These are phyloP conservation scores for Ceratitis capitata DNA, from an alignment of 1,140 invertebrate species.

Conservation along the genomic window DNA sequence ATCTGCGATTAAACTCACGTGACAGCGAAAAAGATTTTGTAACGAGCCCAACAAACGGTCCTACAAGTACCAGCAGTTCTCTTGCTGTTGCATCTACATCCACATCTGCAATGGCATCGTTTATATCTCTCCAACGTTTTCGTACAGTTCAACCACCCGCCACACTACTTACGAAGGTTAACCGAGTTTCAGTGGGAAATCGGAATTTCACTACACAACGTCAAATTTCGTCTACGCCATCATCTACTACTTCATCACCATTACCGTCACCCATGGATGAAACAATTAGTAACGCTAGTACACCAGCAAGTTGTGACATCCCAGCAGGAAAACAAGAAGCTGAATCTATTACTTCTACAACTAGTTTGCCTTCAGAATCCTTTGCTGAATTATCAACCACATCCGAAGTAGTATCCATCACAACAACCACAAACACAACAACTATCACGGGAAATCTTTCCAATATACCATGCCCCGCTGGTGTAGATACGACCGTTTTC, in stretches of 20 bases:
- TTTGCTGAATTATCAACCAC: constrained; percentile 41
- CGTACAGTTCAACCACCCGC: constrained; percentile 58
- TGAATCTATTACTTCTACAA: not conserved
- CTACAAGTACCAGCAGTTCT: not conserved
- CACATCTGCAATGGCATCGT: not conserved
- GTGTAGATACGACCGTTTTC: constrained; percentile 72
- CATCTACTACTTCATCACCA: constrained; percentile 67
- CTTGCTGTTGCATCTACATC: constrained; percentile 40
- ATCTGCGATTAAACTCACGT: constrained; percentile 69
- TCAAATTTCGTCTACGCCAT: constrained; percentile 47
- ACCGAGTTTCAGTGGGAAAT: constrained; percentile 50
- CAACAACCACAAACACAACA: constrained; percentile 54
- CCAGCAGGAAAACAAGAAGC: constrained; percentile 55
- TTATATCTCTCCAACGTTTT: constrained; percentile 47
- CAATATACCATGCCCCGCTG: constrained; percentile 66
- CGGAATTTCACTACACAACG: not conserved
- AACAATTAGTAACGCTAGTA: constrained; percentile 65
- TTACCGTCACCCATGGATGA: constrained; percentile 60
- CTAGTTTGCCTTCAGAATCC: not conserved
- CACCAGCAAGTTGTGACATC: constrained; percentile 49
- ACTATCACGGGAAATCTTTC: constrained; percentile 48
- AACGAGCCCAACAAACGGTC: constrained; percentile 47
- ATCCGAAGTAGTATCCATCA: constrained; percentile 49
- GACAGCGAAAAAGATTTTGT: constrained; percentile 68
- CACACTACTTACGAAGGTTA: constrained; percentile 47